Base-by-base conservation (phyloP, 2,888 invertebrate species). In the Chouioia cunea region DNA sequence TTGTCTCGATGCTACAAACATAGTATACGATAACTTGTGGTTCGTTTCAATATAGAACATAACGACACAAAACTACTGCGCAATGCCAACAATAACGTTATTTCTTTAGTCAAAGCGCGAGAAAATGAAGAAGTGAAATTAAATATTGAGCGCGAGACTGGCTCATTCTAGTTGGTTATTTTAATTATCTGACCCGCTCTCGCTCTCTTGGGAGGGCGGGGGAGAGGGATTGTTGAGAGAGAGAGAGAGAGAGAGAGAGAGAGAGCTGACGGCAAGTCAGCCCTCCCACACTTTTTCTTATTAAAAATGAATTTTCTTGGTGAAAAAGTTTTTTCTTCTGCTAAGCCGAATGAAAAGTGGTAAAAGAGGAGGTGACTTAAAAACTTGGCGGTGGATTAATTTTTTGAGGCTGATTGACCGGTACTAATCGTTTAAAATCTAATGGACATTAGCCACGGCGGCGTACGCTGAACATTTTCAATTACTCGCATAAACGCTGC, bases 361-460 rank as follows among this genome's bases (percentile, higher is more conserved):
- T 6, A 20, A 3, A 20, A 47, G 46, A 46, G 48, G 22, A 27
- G 12, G 64, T 43, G 58, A 65, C 71, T 71, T 71, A 72, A 68
- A 65, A 72, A 72, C 59, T 67, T 72, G n/a, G 44, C 43, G 68
- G 4, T 27, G 64, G 72, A 72, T 72, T 68, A 69, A 65, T 69
- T 65, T 68, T 68, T 65, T 56, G 36, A 48, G 65, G 54, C 73
- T 66, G 73, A 73, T 73, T 70, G 73, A 73, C 70, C 58, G 59
- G 53, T 65, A 44, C 65, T 73, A 68, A 72, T 68, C 60, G 62
- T 60, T 72, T 68, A 64, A 65, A 72, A 62, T 69, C 72, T 72
- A 70, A 70, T 70, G 66, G 70, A 58, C 63, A 63, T 66, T 70
- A 65, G 50, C 36, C 43, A 50, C 54, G 12, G 12, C 27, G 23